These are phyloP conservation scores for Strigamia maritima DNA, from an alignment of 2,888 invertebrate species.

Conservation along the genomic window DNA sequence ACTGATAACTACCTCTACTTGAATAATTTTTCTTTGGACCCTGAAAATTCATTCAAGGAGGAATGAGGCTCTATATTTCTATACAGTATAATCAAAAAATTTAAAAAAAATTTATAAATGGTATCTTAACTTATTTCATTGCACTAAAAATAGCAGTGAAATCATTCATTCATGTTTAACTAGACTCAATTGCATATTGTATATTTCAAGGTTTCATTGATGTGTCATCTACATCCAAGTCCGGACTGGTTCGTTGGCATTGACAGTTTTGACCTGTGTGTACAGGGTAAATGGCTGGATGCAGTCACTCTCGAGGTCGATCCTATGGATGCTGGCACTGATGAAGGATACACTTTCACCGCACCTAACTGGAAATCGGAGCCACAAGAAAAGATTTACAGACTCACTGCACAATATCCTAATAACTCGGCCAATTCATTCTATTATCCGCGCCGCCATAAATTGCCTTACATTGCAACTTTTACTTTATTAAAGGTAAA, in stretches of 20 bases:
- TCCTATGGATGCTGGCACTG: conserved; percentile 88
- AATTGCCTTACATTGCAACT: conserved; percentile 83
- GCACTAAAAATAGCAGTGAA: neutral
- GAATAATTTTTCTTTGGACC: too few relatives aligned
- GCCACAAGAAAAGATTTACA: conserved; percentile 81
- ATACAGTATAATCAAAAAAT: too few relatives aligned
- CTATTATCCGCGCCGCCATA: conserved; percentile 83
- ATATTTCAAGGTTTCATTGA: conserved; percentile 72
- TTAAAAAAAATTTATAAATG: too few relatives aligned
- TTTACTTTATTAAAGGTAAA: conserved; percentile 60
- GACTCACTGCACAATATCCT: conserved; percentile 83
- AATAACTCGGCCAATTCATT: conserved; percentile 91
- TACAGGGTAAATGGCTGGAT: conserved; percentile 86
- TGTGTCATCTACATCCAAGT: conserved; percentile 86
- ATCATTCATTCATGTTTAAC: neutral
- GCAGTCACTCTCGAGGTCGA: conserved; percentile 85
- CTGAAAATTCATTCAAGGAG: too few relatives aligned
- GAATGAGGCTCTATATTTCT: too few relatives aligned
- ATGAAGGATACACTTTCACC: conserved; percentile 92
- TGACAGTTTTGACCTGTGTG: conserved; percentile 85
- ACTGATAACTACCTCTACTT: too few relatives aligned
- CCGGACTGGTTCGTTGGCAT: conserved; percentile 92
- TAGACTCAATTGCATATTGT: neutral
- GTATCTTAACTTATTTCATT: too few relatives aligned
- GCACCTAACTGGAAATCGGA: conserved; percentile 94